These are phyloP conservation scores for Drepana falcataria DNA, from an alignment of 2,888 invertebrate genomes.

Conservation along the genomic window DNA sequence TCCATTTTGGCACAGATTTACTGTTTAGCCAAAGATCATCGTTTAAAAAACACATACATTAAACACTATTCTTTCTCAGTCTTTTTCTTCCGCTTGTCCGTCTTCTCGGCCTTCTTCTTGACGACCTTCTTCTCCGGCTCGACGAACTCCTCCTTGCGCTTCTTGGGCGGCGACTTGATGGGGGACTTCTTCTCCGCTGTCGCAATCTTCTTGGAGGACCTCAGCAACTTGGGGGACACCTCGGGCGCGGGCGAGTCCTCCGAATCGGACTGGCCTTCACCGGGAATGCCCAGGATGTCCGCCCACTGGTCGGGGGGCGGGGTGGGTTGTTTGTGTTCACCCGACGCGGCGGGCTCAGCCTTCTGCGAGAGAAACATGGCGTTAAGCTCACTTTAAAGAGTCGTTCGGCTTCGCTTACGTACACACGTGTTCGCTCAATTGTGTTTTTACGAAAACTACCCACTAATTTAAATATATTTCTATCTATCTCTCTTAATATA, in stretches of 20 bases:
- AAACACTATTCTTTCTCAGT: slow-evolving; percentile 73
- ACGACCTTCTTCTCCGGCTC: slow-evolving; percentile 40
- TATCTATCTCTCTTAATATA: too few relatives aligned
- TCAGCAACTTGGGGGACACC: slow-evolving; percentile 51
- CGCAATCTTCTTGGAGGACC: slow-evolving; percentile 54
- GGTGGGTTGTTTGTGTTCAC: slow-evolving; percentile 62
- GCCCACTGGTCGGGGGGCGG: slow-evolving; percentile 73
- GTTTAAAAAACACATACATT: slow-evolving; percentile 55
- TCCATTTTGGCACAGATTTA: not conserved
- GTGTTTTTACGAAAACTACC: too few relatives aligned
- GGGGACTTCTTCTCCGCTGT: slow-evolving; percentile 42
- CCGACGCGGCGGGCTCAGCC: slow-evolving; percentile 22
- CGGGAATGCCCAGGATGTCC: slow-evolving; percentile 68
- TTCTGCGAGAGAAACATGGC: slow-evolving; percentile 13
- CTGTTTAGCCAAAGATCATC: slow-evolving; percentile 16
- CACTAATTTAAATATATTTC: too few relatives aligned
- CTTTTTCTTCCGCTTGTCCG: slow-evolving; percentile 47
- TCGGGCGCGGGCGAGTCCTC: slow-evolving; percentile 40
- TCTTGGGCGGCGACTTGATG: slow-evolving; percentile 55
- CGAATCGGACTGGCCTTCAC: slow-evolving; percentile 32
- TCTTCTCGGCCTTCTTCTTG: slow-evolving; percentile 36
- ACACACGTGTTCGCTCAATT: not conserved
- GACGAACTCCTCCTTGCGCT: slow-evolving; percentile 46
- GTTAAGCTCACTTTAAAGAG: not conserved
- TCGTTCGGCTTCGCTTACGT: not conserved